phyloP scores from a whole-genome alignment of 2,113 vertebrate species.

The Alexandromys fortis region DNA sequence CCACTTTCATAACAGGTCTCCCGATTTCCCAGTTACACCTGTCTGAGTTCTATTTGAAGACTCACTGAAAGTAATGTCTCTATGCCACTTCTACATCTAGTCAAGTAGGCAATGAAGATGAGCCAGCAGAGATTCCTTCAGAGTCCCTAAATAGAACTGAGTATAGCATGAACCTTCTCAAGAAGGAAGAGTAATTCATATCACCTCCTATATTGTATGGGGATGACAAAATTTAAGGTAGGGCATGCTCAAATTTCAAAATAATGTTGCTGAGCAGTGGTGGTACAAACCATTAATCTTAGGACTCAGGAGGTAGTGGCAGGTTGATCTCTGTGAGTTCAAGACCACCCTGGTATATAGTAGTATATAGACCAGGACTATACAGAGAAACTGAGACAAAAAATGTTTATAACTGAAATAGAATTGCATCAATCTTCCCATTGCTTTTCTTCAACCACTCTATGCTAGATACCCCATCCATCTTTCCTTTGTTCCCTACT shows the following conservation, averaged over 20 bases:
- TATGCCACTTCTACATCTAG: neutral
- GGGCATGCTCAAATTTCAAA: neutral
- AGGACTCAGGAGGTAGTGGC: neutral
- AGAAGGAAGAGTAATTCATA: neutral
- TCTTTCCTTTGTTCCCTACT: neutral
- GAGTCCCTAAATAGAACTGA: neutral
- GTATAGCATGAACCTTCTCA: accelerated
- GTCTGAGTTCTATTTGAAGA: neutral
- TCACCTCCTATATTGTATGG: neutral
- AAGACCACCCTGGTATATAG: neutral
- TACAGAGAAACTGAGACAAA: neutral
- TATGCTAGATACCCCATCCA: neutral
- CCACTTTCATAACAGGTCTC: neutral
- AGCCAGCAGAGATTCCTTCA: too few species aligned
- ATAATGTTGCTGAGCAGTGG: neutral
- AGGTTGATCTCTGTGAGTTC: neutral
- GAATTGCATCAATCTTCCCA: neutral
- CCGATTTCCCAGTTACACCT: neutral
- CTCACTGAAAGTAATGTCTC: neutral
- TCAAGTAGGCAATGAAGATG: neutral
- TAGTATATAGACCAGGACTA: neutral
- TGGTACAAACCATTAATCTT: neutral
- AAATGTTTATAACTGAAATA: neutral
- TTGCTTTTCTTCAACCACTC: neutral
- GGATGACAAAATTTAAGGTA: neutral